Conservation (phyloP, 2,797 vertebrate genomes). For the Lutjanus argentimaculatus region DNA sequence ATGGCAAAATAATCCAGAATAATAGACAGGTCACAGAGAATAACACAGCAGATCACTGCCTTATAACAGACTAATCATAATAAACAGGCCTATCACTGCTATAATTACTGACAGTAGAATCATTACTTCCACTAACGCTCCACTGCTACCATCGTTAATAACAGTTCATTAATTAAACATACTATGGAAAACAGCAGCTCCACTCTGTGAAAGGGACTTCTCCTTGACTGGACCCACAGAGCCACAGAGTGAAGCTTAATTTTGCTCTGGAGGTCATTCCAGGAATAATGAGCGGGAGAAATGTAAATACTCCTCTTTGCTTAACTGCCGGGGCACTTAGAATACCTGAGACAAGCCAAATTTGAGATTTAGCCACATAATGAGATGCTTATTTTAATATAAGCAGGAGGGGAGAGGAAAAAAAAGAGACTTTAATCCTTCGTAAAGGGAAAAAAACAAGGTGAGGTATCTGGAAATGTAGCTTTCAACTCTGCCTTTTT, state of each 20-base stretch:
- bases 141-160: constrained; percentile 64
- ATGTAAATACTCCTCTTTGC: constrained; percentile 68
- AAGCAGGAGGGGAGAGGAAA: not conserved
- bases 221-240: constrained; percentile 54
- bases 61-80: constrained; percentile 56
- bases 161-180: constrained; percentile 78
- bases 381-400: constrained; percentile 51
- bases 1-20: constrained; percentile 4
- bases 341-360: constrained; percentile 51
- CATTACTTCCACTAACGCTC: constrained; percentile 66
- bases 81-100: constrained; percentile 61
- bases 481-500: not conserved
- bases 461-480: not conserved
- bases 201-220: constrained; percentile 35
- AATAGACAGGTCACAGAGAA: constrained; percentile 20
- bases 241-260: constrained; percentile 46
- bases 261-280: constrained; percentile 66
- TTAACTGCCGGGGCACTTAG: constrained; percentile 25
- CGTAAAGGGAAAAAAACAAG: not conserved
- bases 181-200: constrained; percentile 59
- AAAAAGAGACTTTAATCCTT: constrained; percentile 4
- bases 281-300: constrained; percentile 69
- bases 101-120: constrained; percentile 70
- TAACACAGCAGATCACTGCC: constrained; percentile 5
- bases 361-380: constrained; percentile 42